phyloP scores from a whole-genome alignment of 1,140 invertebrate genomes.

The Paracyclopina nana region DNA sequence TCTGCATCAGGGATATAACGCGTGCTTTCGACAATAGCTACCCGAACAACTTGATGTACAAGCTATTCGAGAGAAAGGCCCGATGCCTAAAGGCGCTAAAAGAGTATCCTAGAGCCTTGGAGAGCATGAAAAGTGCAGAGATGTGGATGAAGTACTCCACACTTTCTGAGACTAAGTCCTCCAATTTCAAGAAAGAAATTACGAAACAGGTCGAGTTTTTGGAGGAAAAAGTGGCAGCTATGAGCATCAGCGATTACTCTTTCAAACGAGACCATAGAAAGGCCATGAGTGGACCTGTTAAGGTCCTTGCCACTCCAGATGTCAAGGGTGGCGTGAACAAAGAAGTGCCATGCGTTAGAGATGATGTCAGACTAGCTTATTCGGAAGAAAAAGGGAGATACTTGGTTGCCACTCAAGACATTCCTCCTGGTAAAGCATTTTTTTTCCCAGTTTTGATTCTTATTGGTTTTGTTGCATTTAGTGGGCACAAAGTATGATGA shows the following conservation, averaged over 20 bases:
- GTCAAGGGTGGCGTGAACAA: background rate
- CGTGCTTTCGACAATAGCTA: slow-evolving; percentile 15
- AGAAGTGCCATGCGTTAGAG: slow-evolving; percentile 2
- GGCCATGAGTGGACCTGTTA: background rate
- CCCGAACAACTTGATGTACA: slow-evolving; percentile 17
- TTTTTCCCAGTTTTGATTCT: too few species aligned
- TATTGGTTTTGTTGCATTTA: too few species aligned
- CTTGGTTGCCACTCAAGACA: slow-evolving; percentile 18
- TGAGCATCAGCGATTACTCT: background rate
- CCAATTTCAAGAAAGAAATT: slow-evolving; percentile 16
- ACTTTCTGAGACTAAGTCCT: slow-evolving; percentile 10
- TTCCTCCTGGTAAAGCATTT: slow-evolving; percentile 18
- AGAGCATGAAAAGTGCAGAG: slow-evolving; percentile 15
- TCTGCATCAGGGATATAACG: slow-evolving; percentile 14
- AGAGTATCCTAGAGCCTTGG: slow-evolving; percentile 12
- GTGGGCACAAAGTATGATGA: too few species aligned
- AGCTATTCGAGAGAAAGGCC: slow-evolving; percentile 16
- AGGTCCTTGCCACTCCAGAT: background rate
- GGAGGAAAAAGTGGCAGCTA: slow-evolving; percentile 9
- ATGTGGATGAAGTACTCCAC: slow-evolving; percentile 18
- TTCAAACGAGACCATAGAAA: background rate
- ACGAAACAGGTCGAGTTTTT: slow-evolving; percentile 14
- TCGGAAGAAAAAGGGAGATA: slow-evolving; percentile 18
- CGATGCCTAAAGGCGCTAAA: slow-evolving; percentile 13
- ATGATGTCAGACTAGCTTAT: slow-evolving; percentile 23